Evolutionary conservation across 1,140 invertebrate species (phyloP).

Genomic region (Drosophila watanabei): DNA sequence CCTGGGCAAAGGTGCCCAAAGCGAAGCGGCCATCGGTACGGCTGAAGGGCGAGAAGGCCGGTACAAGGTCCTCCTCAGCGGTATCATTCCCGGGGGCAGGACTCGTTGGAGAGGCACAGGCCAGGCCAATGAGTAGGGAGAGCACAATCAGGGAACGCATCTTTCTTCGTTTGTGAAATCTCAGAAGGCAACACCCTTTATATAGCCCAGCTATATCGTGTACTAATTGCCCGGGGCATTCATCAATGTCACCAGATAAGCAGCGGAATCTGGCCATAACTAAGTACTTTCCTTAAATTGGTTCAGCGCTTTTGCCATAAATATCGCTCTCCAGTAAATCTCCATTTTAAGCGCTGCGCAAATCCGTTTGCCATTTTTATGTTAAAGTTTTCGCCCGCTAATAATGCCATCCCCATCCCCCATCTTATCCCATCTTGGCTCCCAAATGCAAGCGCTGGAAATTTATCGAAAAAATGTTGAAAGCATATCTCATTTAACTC

Average conservation of each 20-base stretch:
- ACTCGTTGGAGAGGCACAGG: constrained; percentile 1
- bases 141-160: constrained; percentile 35
- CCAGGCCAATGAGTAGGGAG: constrained; percentile 14
- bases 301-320: constrained; percentile 53
- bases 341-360: constrained; percentile 76
- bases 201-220: constrained; percentile 9
- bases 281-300: constrained; percentile 41
- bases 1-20: constrained; percentile 45
- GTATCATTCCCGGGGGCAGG: constrained; percentile 23
- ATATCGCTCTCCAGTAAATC: constrained; percentile 70
- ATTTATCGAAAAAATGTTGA: constrained; percentile 83
- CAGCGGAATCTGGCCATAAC: constrained; percentile 28
- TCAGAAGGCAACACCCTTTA: constrained; percentile 4
- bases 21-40: constrained; percentile 29
- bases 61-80: background rate
- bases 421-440: background rate
- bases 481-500: constrained; percentile 83
- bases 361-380: constrained; percentile 81
- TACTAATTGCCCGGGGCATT: constrained; percentile 40
- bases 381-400: constrained; percentile 60
- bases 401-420: constrained; percentile 64
- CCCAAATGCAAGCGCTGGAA: constrained; percentile 34
- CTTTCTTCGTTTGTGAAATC: constrained; percentile 7
- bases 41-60: constrained; percentile 40
- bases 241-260: constrained; percentile 46